Base-by-base conservation (phyloP, 2,888 invertebrate species). In the Calameuta pallipes region DNA sequence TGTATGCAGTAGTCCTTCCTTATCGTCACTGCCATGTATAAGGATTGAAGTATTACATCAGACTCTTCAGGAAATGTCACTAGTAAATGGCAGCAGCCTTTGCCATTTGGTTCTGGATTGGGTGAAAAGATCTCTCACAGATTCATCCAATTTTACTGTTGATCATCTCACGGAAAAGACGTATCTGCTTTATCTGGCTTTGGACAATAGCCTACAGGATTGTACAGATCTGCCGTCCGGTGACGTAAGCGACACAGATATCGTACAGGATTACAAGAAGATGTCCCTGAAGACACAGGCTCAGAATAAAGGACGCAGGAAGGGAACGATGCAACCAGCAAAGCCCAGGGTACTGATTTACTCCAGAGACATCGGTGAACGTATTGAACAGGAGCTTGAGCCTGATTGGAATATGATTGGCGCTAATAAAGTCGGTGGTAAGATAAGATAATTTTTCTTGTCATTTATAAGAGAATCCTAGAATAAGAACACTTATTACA, bases 21-120 rank as follows among this genome's bases (percentile, higher is more conserved):
- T 96, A 79, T 93, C 94, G 78, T 92, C 94, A 71, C 92, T 97
- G 84, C 95, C 95, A 23, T 94, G 95, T 86, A 92, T 96, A 74
- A 94, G 94, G 83, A 94, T 97, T 80, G 96, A 96, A 91, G 94
- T 97, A 82, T 92, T 97, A 83, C 95, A 96, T 88, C 95, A 95
- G 88, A 94, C 95, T 30, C 93, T 94, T 85, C 94, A 95, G 82
- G 95, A 95, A 88, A 95, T 95, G 93, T 94, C 92, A 4, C 84
- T 93, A 78, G 93, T 93, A 23, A 93, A 93, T 82, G 93, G 93
- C 79, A 93, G 92, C 78, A 94, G 94, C 36, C 90, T 95, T 76
- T 94, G 95, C 84, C 93, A 93, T 74, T 91, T 95, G 81, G 94
- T 95, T 9, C 90, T 95, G 74, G 94, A 94, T 83, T 95, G 95